phyloP scores from a whole-genome alignment of 2,888 invertebrate species.

The Dynastes grantii region DNA sequence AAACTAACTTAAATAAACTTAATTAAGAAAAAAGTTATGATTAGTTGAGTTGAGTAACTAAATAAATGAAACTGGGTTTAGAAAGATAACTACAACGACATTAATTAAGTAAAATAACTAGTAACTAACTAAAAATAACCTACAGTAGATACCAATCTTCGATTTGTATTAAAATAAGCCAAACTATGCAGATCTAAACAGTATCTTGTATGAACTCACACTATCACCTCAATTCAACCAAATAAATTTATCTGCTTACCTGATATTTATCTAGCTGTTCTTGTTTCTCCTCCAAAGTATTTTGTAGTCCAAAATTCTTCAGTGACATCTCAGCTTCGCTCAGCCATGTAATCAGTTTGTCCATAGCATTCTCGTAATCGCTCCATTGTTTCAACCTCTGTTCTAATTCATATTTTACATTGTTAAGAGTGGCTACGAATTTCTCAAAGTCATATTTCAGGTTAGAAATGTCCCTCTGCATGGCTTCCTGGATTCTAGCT shows the following conservation, averaged over 20 bases:
- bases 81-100: background rate
- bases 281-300: conserved; percentile 91
- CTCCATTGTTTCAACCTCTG: conserved; percentile 92
- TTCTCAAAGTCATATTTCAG: conserved; percentile 89
- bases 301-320: conserved; percentile 88
- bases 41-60: no score
- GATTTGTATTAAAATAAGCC: background rate
- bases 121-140: conserved; percentile 3
- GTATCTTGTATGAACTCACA: conserved; percentile 31
- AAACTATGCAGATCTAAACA: background rate
- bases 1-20: background rate
- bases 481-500: conserved; percentile 86
- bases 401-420: conserved; percentile 85
- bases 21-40: background rate
- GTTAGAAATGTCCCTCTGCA: conserved; percentile 86
- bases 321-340: conserved; percentile 88
- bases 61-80: background rate
- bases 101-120: background rate
- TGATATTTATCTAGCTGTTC: conserved; percentile 93
- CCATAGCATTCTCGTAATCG: conserved; percentile 90
- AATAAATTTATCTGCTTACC: conserved; percentile 72
- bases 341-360: conserved; percentile 87
- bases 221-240: background rate
- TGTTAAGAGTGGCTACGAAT: conserved; percentile 83
- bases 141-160: background rate